These are phyloP conservation scores for Beaufortia kweichowensis DNA, from an alignment of 2,113 vertebrate species.

Conservation along the genomic window DNA sequence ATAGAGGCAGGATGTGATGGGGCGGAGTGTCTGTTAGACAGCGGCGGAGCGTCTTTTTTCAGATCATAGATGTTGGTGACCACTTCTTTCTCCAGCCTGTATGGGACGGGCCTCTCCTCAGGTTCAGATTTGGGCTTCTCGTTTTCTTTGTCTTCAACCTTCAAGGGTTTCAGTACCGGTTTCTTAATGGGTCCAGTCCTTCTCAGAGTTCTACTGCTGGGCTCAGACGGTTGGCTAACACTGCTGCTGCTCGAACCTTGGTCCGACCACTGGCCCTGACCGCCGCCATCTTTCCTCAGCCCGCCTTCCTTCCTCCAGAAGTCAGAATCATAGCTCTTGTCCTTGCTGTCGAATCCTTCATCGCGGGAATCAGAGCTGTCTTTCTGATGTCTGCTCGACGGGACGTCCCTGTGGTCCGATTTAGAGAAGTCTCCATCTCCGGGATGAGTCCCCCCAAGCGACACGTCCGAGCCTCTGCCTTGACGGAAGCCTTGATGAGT, in stretches of 20 bases:
- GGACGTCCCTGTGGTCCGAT: constrained; percentile 76
- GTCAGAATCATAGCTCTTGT: constrained; percentile 70
- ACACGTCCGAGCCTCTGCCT: constrained; percentile 74
- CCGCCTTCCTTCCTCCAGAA: constrained; percentile 84
- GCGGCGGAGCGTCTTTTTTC: constrained; percentile 75
- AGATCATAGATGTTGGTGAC: constrained; percentile 73
- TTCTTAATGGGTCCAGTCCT: constrained; percentile 96
- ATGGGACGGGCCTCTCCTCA: constrained; percentile 75
- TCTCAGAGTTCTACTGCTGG: constrained; percentile 76
- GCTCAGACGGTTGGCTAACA: constrained; percentile 79
- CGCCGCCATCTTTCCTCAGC: constrained; percentile 67
- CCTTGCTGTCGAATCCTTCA: constrained; percentile 71
- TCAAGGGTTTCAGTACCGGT: constrained; percentile 94
- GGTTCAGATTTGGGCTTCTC: constrained; percentile 87
- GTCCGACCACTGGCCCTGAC: constrained; percentile 80
- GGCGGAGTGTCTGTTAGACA: constrained; percentile 66
- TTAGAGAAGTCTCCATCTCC: constrained; percentile 77
- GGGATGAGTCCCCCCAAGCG: constrained; percentile 72
- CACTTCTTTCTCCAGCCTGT: constrained; percentile 79
- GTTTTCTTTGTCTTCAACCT: constrained; percentile 95
- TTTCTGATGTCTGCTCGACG: constrained; percentile 68
- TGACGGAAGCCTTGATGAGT: constrained; percentile 69
- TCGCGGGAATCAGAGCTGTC: constrained; percentile 67
- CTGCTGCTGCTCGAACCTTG: constrained; percentile 67
- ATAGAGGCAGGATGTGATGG: constrained; percentile 53